Evolutionary conservation across 2,888 invertebrate species (phyloP).

Genomic region (Hetaerina titia): DNA sequence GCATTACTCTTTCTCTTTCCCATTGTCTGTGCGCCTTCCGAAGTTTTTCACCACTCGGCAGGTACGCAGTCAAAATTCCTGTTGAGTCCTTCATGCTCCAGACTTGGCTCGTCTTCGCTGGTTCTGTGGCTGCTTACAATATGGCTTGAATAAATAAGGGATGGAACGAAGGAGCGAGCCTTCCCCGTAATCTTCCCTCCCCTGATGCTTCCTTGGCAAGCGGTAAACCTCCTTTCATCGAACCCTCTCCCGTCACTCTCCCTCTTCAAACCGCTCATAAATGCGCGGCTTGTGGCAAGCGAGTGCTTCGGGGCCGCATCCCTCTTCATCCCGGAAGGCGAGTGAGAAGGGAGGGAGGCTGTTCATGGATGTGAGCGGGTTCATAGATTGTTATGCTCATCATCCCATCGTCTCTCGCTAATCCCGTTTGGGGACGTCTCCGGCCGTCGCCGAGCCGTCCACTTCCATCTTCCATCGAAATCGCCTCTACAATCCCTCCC

Average conservation of each 20-base stretch:
- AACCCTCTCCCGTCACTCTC: not conserved
- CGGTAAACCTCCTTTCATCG: not conserved
- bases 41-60: not conserved
- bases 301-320: not conserved
- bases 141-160: not conserved
- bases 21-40: not conserved
- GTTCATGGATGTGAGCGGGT: conserved; percentile 37
- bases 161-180: not conserved
- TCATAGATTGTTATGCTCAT: not conserved
- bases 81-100: not conserved
- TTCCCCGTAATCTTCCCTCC: not conserved
- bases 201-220: not conserved
- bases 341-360: not conserved
- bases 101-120: not conserved
- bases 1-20: no score
- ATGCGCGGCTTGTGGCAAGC: not conserved
- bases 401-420: conserved; percentile 1
- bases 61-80: not conserved
- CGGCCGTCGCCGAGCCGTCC: not conserved
- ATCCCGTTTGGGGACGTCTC: conserved; percentile 5
- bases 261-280: not conserved
- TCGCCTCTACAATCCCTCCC: not conserved
- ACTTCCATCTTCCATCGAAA: conserved; percentile 10
- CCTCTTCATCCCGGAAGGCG: conserved; percentile 22
- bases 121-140: not conserved